Conservation (phyloP, 1,140 invertebrate genomes). For the Drosophila kurseongensis region DNA sequence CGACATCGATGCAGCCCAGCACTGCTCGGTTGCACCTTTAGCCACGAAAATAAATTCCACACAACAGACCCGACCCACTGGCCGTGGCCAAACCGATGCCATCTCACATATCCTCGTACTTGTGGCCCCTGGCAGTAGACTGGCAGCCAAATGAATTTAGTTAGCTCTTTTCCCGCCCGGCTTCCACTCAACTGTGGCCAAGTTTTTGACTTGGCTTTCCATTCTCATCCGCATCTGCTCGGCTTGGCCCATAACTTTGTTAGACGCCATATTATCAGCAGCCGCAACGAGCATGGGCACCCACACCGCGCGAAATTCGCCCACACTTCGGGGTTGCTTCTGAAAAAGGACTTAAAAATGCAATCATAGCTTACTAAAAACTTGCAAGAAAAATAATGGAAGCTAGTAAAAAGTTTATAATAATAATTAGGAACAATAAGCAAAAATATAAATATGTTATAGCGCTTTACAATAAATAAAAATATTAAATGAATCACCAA, state of each 20-base stretch:
- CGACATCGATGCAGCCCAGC: conserved; percentile 51
- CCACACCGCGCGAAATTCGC: conserved; percentile 14
- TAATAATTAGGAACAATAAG: too few species aligned
- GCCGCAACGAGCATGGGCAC: conserved; percentile 35
- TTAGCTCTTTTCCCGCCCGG: conserved; percentile 17
- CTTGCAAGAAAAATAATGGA: too few species aligned
- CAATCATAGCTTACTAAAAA: too few species aligned
- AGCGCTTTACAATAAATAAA: too few species aligned
- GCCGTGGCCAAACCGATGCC: neutral
- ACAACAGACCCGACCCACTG: conserved; percentile 14
- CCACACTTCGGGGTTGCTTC: too few species aligned
- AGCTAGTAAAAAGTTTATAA: too few species aligned
- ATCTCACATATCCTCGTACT: conserved; percentile 8
- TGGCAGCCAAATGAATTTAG: conserved; percentile 62
- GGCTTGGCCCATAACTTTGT: conserved; percentile 53
- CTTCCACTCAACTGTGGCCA: conserved; percentile 27
- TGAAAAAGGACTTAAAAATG: too few species aligned
- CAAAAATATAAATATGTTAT: too few species aligned
- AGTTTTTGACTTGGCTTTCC: conserved; percentile 55
- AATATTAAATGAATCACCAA: too few species aligned
- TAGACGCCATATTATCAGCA: conserved; percentile 53
- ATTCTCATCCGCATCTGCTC: conserved; percentile 47
- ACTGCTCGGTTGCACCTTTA: conserved; percentile 49
- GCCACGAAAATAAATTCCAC: conserved; percentile 53
- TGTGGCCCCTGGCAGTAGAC: conserved; percentile 7